A percentile compares a stretch with the other conserved stretches of the same genome.
Evolutionary conservation across 2,888 invertebrate species (phyloP).

Genomic region (Habroteleia sp.): DNA sequence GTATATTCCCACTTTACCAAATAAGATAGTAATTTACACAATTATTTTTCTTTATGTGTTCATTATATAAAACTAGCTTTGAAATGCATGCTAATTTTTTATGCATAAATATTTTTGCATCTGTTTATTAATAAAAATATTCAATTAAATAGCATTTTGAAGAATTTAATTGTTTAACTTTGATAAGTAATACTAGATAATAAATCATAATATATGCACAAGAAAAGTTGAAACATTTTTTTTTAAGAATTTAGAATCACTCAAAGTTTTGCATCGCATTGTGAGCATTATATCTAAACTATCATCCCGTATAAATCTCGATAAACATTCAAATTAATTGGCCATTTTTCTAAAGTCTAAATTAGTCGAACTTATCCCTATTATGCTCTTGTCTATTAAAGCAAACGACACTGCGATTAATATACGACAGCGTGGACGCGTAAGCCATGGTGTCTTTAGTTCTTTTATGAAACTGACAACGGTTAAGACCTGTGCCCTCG

Average conservation of each 20-base stretch:
- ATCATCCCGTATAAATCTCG: slow-evolving; percentile 38
- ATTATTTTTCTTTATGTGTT: too few species aligned
- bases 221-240: too few species aligned
- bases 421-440: slow-evolving; percentile 37
- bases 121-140: too few species aligned
- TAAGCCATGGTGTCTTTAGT: slow-evolving; percentile 22
- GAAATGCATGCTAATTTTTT: too few species aligned
- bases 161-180: too few species aligned
- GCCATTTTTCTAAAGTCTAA: slow-evolving; percentile 28
- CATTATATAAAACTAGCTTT: too few species aligned
- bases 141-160: too few species aligned
- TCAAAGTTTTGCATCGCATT: slow-evolving; percentile 8
- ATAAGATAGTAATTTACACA: too few species aligned
- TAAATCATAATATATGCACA: too few species aligned
- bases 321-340: slow-evolving; percentile 47
- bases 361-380: slow-evolving; percentile 32
- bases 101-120: too few species aligned
- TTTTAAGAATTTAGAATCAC: slow-evolving; percentile 27
- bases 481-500: slow-evolving; percentile 43
- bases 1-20: too few species aligned
- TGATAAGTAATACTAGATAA: too few species aligned
- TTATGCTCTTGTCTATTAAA: slow-evolving; percentile 47
- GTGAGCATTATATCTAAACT: slow-evolving; percentile 18
- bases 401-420: slow-evolving; percentile 45
- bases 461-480: slow-evolving; percentile 51